Percentiles rank a stretch among this genome's conserved stretches.
phyloP scores from a whole-genome alignment of 2,888 invertebrate genomes.

The Meteorus colon region DNA sequence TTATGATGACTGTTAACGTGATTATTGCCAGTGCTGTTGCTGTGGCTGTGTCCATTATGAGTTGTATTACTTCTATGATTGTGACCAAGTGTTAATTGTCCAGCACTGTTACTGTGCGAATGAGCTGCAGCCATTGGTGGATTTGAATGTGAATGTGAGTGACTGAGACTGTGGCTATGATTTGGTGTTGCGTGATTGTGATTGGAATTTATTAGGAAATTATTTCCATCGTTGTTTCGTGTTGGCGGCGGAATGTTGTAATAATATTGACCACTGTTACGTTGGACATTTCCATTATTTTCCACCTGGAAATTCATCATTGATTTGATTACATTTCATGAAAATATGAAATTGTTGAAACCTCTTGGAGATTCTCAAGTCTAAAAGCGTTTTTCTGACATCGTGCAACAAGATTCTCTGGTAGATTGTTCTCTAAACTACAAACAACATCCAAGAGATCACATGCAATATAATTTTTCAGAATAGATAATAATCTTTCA shows the following conservation, averaged over 20 bases:
- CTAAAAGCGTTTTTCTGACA: too few relatives aligned
- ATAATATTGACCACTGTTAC: conserved; percentile 75
- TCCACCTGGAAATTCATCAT: conserved; percentile 64
- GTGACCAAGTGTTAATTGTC: conserved; percentile 66
- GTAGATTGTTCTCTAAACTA: too few relatives aligned
- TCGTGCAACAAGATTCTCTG: too few relatives aligned
- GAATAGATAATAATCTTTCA: too few relatives aligned
- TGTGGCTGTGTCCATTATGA: conserved; percentile 64
- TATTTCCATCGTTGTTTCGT: conserved; percentile 60
- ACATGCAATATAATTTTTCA: too few relatives aligned
- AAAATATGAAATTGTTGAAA: not conserved
- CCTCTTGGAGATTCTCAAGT: too few relatives aligned
- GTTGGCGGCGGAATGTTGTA: conserved; percentile 73
- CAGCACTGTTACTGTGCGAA: conserved; percentile 70
- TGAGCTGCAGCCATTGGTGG: conserved; percentile 66
- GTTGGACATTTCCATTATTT: conserved; percentile 74
- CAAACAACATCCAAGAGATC: too few relatives aligned
- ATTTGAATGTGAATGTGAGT: conserved; percentile 67
- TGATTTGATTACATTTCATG: not conserved
- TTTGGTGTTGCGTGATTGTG: conserved; percentile 63
- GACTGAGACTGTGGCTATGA: conserved; percentile 69
- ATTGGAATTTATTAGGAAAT: conserved; percentile 60
- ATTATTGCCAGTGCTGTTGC: conserved; percentile 60
- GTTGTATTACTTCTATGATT: conserved; percentile 64
- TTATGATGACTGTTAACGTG: conserved; percentile 58